Base-by-base conservation (phyloP, 2,888 invertebrate genomes). In the Ormyrus labotus region DNA sequence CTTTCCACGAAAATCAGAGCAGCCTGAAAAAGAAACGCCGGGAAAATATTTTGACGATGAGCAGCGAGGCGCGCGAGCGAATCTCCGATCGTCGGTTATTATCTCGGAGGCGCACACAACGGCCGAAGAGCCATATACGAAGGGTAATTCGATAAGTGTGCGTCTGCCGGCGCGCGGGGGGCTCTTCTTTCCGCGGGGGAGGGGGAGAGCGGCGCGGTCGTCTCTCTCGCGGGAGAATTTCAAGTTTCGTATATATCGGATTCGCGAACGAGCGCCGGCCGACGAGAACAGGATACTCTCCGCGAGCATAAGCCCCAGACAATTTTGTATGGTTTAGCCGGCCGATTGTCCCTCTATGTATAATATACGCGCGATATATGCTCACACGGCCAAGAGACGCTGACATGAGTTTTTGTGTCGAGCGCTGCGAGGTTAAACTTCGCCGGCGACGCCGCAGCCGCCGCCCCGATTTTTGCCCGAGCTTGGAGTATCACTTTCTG, bases 281-380 rank as follows among this genome's bases (percentile, higher is more conserved):
- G 73, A 34, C 80, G 74, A 83, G 74, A 83, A 83, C 81, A 78
- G 81, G 82, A 83, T 82, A 83, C 82, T 82, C 74, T 72, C 4
- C 4, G 4, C 34, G 34, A 0, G 34, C 73, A 82, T 60, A 83
- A 68, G 73, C 75, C 75, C 73, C 75, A 53, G 61, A 72, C 72
- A 72, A 74, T 70, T 80, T 80, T 80, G 74, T 74, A 55, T 50
- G 75, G 53, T 75, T 75, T 68, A 75, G 60, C 58, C 11, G 60
- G 50, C 6, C n/a, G 61, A 63, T 61, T 69, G 55, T 55, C 13
- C 19, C 19, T 8, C 10, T 34, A 4, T 4, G 1, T 19, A 19
- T 34, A 1, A 3, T 2, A 34, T 34, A 3, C 3, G 34, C 34
- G 34, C 34, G 34, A 34, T 34, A 34, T 34, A 34, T 53, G 51